A percentile compares a stretch with the other conserved stretches of the same genome.
Evolutionary conservation across 92 coral and sea anemone genomes (phyloP).

Genomic region (Umimayanthus chanpuru): DNA sequence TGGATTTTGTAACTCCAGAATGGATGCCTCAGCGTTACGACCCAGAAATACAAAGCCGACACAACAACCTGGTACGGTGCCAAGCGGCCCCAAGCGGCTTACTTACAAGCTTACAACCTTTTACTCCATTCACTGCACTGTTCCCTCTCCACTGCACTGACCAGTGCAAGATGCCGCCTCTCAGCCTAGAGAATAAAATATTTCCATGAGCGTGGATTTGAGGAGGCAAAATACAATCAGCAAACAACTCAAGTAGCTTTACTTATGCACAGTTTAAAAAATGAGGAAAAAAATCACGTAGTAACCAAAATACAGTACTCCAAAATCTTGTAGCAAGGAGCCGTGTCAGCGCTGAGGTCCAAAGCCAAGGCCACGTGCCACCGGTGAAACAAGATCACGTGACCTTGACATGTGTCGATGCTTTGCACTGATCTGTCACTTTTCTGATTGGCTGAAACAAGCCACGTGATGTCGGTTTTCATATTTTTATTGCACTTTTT

Average conservation of each 20-base stretch:
- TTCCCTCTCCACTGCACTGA: conserved; percentile 55
- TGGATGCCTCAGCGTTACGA: conserved; percentile 14
- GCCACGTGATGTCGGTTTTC: neutral
- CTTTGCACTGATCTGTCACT: conserved; percentile 3
- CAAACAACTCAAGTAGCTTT: conserved; percentile 6
- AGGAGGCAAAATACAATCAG: conserved; percentile 17
- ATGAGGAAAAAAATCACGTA: conserved; percentile 24
- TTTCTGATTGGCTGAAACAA: conserved; percentile 14
- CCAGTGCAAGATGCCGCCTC: conserved; percentile 48
- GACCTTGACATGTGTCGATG: conserved; percentile 86
- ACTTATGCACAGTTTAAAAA: conserved; percentile 13
- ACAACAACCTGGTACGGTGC: conserved; percentile 62
- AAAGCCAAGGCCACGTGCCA: conserved; percentile 98
- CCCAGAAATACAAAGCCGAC: conserved; percentile 7
- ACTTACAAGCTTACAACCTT: conserved; percentile 79
- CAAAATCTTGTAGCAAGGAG: conserved; percentile 43
- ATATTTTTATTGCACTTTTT: neutral
- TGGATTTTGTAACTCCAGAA: conserved; percentile 1
- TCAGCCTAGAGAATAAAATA: conserved; percentile 44
- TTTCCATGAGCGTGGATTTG: conserved; percentile 54
- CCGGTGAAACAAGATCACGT: conserved; percentile 94
- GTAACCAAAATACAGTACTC: conserved; percentile 43
- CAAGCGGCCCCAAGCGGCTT: conserved; percentile 72
- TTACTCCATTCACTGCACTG: conserved; percentile 85
- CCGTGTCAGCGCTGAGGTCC: conserved; percentile 65